Base-by-base conservation (phyloP, 1,140 invertebrate species). In the Drosophila orosa region DNA sequence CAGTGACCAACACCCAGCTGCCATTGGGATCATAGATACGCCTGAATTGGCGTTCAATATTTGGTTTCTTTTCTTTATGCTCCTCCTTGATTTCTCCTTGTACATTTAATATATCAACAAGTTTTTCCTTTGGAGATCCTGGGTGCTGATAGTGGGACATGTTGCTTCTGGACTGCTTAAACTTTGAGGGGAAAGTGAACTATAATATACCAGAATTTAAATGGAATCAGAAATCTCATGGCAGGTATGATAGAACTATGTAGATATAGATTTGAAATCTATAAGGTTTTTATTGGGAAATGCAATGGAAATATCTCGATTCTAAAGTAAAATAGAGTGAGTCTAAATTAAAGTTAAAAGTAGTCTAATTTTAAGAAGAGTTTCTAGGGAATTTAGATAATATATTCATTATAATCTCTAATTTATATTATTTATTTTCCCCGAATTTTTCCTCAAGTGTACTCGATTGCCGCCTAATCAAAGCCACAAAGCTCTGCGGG, bases 401-500 rank as follows among this genome's bases (percentile, higher is more conserved):
- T 13, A 52, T 15, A 3, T 31, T 19, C 4, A 8, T 17, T 48
- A 12, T 13, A 6, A 6, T 42, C 5, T 10, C 10, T n/a, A 17
- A 45, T 19, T 22, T 3, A 1, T 0, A 13, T 13, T 7, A 29
- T 12, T 6, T 7, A 29, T 12, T 48, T 15, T 3, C 27, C 19
- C 19, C 0, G 0, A 12, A 15, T 22, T 50, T 68, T 50, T 48
- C 52, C 17, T 0, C 9, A 19, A 48, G 35, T 35, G 50, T 39
- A 47, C 3, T 19, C 42, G n/a, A 29, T 65, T 27, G 45, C 61
- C 59, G 37, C 65, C 74, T 81, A 86, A 86, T 86, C 81, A 78
- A 73, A 68, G 72, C 60, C 71, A n/a, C 10, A 3, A 45, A 45
- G 61, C 83, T 80, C 83, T 65, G 79, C 44, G 82, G 71, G 82